Base-by-base conservation (phyloP, 2,113 vertebrate species). In the Plecturocebus donacophilus region DNA sequence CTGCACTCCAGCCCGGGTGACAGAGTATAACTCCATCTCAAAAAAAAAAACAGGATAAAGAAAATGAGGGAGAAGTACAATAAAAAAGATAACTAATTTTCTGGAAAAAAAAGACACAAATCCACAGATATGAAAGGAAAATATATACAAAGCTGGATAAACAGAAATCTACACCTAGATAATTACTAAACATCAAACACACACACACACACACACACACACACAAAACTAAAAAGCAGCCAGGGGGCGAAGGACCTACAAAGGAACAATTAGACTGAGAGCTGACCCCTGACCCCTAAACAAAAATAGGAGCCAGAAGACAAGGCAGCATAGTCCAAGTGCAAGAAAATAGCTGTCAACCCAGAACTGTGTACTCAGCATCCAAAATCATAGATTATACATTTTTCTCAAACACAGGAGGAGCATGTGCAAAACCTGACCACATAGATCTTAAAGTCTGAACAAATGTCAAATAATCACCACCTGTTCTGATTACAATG, bases 401-500 rank as follows among this genome's bases (percentile, higher is more conserved):
- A 87, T 58, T 75, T 80, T 73, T n/a, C 52, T 35, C 47, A 92
- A 88, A 61, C 68, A 66, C 35, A 94, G 30, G 79, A 56, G n/a
- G 19, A 17, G 16, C 30, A 91, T 61, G 25, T 83, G 86, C 14
- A 90, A 75, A 90, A 86, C 79, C 1, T 84, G n/a, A 79, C 70
- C 11, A 93, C 61, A 52, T 9, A 38, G 35, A 42, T 56, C 68
- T 95, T 66, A 95, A 94, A 85, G 75, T 84, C 56, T 87, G 27
- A 92, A 80, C 25, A 91, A 90, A 58, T 70, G 89, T 84, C 45
- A 94, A 96, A 87, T 91, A 71, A 95, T 47, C 23, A 83, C 45
- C 12, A 81, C 32, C 32, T 85, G 13, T 85, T 77, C 25, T 91
- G 42, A 91, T 61, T 87, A 91, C 6, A 66, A 89, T 40, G 9